A percentile compares a stretch with the other conserved stretches of the same genome.
phyloP scores from a whole-genome alignment of 2,113 vertebrate genomes.

The Sciurus niger region DNA sequence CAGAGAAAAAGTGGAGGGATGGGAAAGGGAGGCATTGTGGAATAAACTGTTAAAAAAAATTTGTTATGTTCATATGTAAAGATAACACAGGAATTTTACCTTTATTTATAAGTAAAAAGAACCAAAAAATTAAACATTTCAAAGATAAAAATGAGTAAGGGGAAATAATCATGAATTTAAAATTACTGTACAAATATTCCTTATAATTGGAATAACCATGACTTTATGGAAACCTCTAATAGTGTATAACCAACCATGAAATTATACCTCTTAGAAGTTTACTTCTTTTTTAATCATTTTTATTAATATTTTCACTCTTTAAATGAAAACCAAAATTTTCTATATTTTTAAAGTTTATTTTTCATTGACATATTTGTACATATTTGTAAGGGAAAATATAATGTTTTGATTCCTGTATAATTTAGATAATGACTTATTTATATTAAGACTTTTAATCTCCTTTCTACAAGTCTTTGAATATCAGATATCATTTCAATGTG shows the following conservation, averaged over 20 bases:
- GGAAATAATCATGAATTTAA: background rate
- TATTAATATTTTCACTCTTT: background rate
- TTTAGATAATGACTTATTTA: background rate
- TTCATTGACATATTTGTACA: background rate
- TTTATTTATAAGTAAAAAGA: no score
- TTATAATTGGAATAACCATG: background rate
- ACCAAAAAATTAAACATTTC: background rate
- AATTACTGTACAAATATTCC: conserved; percentile 41
- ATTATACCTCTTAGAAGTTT: background rate
- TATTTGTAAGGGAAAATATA: background rate
- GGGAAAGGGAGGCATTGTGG: no score
- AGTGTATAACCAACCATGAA: background rate
- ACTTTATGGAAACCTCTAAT: background rate
- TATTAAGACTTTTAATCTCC: background rate
- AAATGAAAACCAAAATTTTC: background rate
- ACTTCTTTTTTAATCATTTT: background rate
- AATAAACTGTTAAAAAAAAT: no score
- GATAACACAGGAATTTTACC: no score
- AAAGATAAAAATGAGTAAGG: conserved; percentile 37
- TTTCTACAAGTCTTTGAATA: background rate
- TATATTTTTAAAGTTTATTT: background rate
- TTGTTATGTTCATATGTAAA: no score
- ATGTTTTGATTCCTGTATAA: background rate
- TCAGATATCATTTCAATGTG: background rate
- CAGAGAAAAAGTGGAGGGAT: no score